These are phyloP conservation scores for Dromococcyx pavoninus DNA, from an alignment of 2,797 vertebrate species.

Conservation along the genomic window DNA sequence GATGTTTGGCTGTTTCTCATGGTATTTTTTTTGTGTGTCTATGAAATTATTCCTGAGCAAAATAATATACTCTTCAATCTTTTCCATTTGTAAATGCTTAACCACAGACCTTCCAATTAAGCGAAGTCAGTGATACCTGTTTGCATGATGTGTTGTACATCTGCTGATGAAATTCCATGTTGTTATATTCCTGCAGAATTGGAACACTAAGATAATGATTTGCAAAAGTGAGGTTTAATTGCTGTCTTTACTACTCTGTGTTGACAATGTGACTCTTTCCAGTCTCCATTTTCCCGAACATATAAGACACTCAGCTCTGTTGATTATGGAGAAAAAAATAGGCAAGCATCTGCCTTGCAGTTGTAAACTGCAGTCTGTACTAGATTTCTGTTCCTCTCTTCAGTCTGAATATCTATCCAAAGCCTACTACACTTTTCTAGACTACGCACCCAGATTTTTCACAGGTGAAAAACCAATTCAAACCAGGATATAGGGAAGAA, in stretches of 20 bases:
- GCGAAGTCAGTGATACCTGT: not conserved
- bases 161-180: not conserved
- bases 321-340: no score
- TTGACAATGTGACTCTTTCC: not conserved
- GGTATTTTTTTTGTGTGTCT: not conserved
- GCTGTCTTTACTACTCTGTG: not conserved
- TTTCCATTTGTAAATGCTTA: not conserved
- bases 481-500: not conserved
- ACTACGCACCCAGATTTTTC: not conserved
- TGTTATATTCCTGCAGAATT: not conserved
- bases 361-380: not conserved
- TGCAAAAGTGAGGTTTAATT: not conserved
- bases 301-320: not conserved
- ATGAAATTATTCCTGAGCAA: not conserved
- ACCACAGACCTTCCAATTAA: not conserved
- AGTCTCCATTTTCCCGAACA: not conserved
- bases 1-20: not conserved
- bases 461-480: not conserved
- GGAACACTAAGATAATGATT: not conserved
- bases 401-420: not conserved
- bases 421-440: not conserved
- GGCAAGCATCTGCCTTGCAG: not conserved
- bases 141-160: fast-evolving
- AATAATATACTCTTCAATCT: not conserved
- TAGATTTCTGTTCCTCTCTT: not conserved